Evolutionary conservation across 2,113 vertebrate genomes (phyloP).

Genomic region (Mionectes macconnelli): DNA sequence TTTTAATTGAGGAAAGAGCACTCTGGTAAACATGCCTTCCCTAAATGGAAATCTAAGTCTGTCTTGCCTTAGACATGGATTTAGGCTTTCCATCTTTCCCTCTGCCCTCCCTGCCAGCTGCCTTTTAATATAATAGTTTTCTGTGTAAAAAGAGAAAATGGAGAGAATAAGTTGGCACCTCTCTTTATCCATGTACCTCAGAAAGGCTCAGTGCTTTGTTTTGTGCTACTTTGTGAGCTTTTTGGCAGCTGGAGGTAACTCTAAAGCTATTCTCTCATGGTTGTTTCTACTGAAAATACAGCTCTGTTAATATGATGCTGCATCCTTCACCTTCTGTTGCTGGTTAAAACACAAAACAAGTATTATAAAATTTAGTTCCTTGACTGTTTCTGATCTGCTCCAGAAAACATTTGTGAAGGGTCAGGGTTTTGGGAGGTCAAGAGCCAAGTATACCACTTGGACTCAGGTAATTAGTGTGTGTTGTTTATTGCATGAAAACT

Average conservation of each 20-base stretch:
- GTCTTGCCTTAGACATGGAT: neutral
- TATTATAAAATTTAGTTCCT: neutral
- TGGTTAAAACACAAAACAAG: neutral
- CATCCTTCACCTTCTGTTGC: neutral
- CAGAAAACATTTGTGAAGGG: neutral
- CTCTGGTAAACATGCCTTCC: neutral
- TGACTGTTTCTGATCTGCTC: neutral
- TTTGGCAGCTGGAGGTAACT: neutral
- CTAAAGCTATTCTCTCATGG: neutral
- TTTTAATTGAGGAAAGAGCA: neutral
- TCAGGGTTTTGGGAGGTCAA: fast-evolving
- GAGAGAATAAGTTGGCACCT: neutral
- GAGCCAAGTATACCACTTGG: neutral
- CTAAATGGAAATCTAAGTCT: neutral
- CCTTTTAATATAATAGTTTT: neutral
- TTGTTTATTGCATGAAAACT: neutral
- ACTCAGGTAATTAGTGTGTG: neutral
- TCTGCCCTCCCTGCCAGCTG: neutral
- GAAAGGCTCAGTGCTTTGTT: neutral
- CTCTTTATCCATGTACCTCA: neutral
- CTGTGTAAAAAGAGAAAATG: neutral
- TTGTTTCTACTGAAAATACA: neutral
- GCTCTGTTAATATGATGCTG: neutral
- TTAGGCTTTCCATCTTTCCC: neutral
- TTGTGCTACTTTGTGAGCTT: neutral